These are phyloP conservation scores for Arvicanthis niloticus DNA, from an alignment of 2,113 vertebrate genomes.

Conservation along the genomic window DNA sequence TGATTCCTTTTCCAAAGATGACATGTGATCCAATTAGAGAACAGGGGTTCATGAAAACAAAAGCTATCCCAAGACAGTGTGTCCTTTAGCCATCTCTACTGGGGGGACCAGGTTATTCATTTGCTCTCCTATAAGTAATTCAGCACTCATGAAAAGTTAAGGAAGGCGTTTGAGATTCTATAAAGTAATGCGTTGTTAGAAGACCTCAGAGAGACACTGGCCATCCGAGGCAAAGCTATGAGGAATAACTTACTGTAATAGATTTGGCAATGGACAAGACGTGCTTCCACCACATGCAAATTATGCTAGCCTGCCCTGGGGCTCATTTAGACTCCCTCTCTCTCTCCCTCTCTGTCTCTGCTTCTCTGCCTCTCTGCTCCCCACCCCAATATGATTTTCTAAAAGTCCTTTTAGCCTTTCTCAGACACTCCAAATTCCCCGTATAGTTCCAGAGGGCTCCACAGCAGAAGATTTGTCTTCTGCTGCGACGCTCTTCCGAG, in stretches of 20 bases:
- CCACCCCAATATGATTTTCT: background rate
- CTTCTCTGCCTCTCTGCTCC: background rate
- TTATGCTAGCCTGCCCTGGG: background rate
- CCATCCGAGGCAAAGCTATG: background rate
- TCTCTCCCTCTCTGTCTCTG: accelerated
- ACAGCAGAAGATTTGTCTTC: background rate
- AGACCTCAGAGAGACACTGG: background rate
- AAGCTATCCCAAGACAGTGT: background rate
- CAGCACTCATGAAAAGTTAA: background rate
- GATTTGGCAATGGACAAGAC: background rate
- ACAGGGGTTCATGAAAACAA: background rate
- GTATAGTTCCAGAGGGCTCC: background rate
- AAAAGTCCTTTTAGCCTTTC: background rate
- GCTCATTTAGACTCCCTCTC: background rate
- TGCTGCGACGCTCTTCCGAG: background rate
- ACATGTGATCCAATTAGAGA: conserved; percentile 7
- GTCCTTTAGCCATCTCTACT: background rate
- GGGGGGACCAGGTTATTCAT: background rate
- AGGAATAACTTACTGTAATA: conserved; percentile 10
- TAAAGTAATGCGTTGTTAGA: background rate
- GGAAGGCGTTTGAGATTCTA: background rate
- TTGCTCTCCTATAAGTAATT: background rate
- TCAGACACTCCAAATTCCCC: background rate
- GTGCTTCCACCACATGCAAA: background rate
- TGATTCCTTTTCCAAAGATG: conserved; percentile 34